These are phyloP conservation scores for Drosophila meridiana DNA, from an alignment of 2,888 invertebrate species.

Conservation along the genomic window DNA sequence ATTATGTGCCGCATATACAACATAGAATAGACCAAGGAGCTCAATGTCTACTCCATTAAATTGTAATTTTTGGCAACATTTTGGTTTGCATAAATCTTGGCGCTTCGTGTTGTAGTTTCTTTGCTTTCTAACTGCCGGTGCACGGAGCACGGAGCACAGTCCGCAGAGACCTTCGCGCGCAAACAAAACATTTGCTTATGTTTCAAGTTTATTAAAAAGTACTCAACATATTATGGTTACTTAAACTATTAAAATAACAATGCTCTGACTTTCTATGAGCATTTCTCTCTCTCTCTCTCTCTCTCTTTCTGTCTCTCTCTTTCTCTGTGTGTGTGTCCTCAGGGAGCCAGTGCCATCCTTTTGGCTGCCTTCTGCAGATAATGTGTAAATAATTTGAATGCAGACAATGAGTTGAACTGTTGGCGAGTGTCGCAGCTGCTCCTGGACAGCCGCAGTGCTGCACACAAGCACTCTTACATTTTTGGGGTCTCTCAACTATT, in stretches of 20 bases:
- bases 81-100: constrained; percentile 81
- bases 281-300: constrained; percentile 8
- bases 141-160: constrained; percentile 20
- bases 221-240: constrained; percentile 81
- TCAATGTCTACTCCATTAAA: constrained; percentile 79
- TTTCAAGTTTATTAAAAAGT: constrained; percentile 81
- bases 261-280: constrained; percentile 34
- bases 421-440: constrained; percentile 42
- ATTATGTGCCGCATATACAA: constrained; percentile 70
- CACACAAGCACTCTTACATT: neutral
- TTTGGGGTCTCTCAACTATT: constrained; percentile 3
- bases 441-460: constrained; percentile 25
- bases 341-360: constrained; percentile 24
- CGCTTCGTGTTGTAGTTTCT: constrained; percentile 43
- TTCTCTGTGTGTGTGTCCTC: constrained; percentile 31
- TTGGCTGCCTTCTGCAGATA: constrained; percentile 57
- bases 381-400: constrained; percentile 73
- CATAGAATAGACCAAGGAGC: constrained; percentile 13
- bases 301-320: constrained; percentile 14
- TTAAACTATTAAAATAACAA: constrained; percentile 80
- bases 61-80: constrained; percentile 83
- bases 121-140: constrained; percentile 31
- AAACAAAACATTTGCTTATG: constrained; percentile 71
- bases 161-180: constrained; percentile 59
- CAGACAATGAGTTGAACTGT: constrained; percentile 50